Conservation (phyloP, 2,797 vertebrate genomes). For the Parauchenoglanis ngamensis region DNA sequence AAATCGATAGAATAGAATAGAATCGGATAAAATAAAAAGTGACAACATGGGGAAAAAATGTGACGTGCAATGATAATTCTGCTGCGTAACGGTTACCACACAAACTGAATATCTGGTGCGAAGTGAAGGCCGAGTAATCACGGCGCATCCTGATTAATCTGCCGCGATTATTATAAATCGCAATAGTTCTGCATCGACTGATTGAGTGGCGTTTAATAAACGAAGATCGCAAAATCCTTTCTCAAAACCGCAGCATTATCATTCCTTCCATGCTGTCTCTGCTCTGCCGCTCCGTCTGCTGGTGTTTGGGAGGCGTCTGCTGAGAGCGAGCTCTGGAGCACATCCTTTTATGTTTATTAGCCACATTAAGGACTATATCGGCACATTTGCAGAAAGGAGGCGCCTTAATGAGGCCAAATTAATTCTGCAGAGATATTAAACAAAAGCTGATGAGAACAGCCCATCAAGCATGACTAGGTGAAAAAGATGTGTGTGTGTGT, state of each 20-base stretch:
- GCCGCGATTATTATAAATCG: slow-evolving; percentile 24
- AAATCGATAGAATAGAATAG: background rate
- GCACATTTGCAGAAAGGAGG: slow-evolving; percentile 79
- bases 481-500: slow-evolving; percentile 22
- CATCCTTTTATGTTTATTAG: slow-evolving; percentile 84
- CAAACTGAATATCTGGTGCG: background rate
- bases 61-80: background rate
- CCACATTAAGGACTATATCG: slow-evolving; percentile 83
- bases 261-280: slow-evolving; percentile 7
- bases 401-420: slow-evolving; percentile 83
- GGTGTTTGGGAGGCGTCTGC: slow-evolving; percentile 45
- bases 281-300: slow-evolving; percentile 11
- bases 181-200: slow-evolving; percentile 10
- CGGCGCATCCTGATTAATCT: slow-evolving; percentile 22
- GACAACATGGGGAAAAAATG: no score
- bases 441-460: slow-evolving; percentile 83
- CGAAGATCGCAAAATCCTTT: slow-evolving; percentile 25
- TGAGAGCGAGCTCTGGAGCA: slow-evolving; percentile 76
- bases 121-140: background rate
- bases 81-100: background rate
- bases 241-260: slow-evolving; percentile 11
- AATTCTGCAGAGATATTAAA: slow-evolving; percentile 86
- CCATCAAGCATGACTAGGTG: slow-evolving; percentile 77
- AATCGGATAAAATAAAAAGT: background rate
- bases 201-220: slow-evolving; percentile 34